Evolutionary conservation across 2,113 vertebrate species (phyloP).

Genomic region (Polyodon spathula): DNA sequence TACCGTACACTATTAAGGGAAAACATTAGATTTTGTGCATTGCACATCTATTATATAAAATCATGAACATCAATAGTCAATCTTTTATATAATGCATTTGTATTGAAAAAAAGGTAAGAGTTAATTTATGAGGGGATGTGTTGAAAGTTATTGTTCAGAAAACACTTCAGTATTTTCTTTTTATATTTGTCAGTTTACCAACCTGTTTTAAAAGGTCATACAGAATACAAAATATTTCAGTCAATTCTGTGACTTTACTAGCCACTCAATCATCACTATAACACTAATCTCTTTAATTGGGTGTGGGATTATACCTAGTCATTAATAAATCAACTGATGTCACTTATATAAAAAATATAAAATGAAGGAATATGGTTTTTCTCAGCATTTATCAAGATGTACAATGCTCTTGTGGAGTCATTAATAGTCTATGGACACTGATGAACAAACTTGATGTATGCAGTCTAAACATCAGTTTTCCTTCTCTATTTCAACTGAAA

Average conservation of each 20-base stretch:
- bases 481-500: neutral
- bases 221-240: constrained; percentile 42
- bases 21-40: too few species aligned
- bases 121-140: too few species aligned
- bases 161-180: neutral
- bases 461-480: neutral
- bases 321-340: constrained; percentile 57
- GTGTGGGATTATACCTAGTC: constrained; percentile 53
- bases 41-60: too few species aligned
- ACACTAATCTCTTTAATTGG: constrained; percentile 55
- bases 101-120: too few species aligned
- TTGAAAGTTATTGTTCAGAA: too few species aligned
- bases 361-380: constrained; percentile 35
- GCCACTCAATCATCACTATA: constrained; percentile 54
- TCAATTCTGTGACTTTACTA: constrained; percentile 50
- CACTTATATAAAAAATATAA: constrained; percentile 23
- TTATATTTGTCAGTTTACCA: constrained; percentile 46
- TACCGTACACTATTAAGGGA: too few species aligned
- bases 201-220: constrained; percentile 61
- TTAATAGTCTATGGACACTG: constrained; percentile 5
- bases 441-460: constrained; percentile 1
- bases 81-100: too few species aligned
- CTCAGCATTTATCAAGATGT: constrained; percentile 43
- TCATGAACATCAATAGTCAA: too few species aligned
- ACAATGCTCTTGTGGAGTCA: constrained; percentile 9